A percentile compares a stretch with the other conserved stretches of the same genome.
Evolutionary conservation across 2,888 invertebrate genomes (phyloP).

Genomic region (Phaedon cochleariae): DNA sequence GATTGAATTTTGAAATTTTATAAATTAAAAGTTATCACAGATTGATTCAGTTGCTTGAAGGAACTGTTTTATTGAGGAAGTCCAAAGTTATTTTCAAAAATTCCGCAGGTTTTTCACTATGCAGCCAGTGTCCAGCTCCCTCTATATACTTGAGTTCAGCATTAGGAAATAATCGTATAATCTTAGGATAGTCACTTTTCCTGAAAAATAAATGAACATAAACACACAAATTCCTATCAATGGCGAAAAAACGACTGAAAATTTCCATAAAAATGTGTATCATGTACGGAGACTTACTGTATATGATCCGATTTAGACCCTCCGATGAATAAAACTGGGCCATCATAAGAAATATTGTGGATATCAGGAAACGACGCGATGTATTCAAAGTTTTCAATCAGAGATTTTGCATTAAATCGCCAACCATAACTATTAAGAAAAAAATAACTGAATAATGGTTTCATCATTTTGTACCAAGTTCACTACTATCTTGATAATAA

Average conservation of each 20-base stretch:
- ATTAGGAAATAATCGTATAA: conserved; percentile 76
- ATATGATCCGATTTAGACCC: conserved; percentile 85
- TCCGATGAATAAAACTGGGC: conserved; percentile 84
- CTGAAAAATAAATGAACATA: conserved; percentile 51
- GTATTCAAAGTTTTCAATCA: conserved; percentile 72
- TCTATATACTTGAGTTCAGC: conserved; percentile 75
- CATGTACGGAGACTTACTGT: conserved; percentile 64
- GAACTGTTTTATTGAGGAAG: conserved; percentile 65
- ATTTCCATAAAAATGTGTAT: conserved; percentile 4
- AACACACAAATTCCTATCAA: no score
- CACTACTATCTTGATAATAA: no score
- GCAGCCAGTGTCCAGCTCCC: conserved; percentile 93
- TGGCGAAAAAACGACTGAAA: conserved; percentile 24
- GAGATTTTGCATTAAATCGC: conserved; percentile 80
- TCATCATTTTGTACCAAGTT: no score
- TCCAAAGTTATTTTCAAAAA: conserved; percentile 73
- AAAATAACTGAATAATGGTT: not conserved
- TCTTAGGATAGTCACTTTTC: conserved; percentile 68
- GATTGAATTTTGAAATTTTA: no score
- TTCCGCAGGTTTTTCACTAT: conserved; percentile 86
- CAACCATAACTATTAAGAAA: conserved; percentile 68
- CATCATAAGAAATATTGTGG: conserved; percentile 55
- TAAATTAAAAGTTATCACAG: conserved; percentile 21
- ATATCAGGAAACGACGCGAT: conserved; percentile 73
- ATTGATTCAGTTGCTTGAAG: conserved; percentile 1